These are phyloP conservation scores for Apteryx owenii DNA, from an alignment of 2,113 vertebrate genomes.

Conservation along the genomic window DNA sequence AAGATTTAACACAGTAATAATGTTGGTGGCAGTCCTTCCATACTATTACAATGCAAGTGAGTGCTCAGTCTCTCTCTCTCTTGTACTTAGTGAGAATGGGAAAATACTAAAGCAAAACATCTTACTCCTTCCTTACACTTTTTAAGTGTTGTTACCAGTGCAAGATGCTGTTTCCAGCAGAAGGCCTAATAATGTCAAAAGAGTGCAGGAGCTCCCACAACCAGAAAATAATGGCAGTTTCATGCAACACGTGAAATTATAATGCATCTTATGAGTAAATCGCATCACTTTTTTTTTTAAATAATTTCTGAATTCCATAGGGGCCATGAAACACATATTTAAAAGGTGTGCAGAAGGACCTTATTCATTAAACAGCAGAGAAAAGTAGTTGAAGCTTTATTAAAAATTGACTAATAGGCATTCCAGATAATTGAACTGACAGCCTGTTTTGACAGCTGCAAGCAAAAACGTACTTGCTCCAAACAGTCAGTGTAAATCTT, in stretches of 20 bases:
- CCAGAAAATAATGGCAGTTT: slow-evolving; percentile 28
- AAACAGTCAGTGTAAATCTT: slow-evolving; percentile 79
- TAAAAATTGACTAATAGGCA: slow-evolving; percentile 81
- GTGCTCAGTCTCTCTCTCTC: background rate
- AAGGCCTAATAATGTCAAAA: background rate
- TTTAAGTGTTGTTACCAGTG: background rate
- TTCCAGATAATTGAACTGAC: slow-evolving; percentile 81
- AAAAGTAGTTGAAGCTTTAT: slow-evolving; percentile 78
- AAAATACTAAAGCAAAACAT: background rate
- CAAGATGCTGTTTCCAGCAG: background rate
- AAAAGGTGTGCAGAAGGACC: slow-evolving; percentile 71
- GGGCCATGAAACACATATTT: slow-evolving; percentile 67
- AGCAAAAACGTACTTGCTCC: slow-evolving; percentile 70
- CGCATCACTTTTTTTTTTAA: slow-evolving; percentile 61
- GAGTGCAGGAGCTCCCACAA: background rate
- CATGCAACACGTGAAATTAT: slow-evolving; percentile 40
- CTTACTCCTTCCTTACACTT: background rate
- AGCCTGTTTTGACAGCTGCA: slow-evolving; percentile 83
- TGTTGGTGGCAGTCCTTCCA: background rate
- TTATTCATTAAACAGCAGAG: slow-evolving; percentile 74
- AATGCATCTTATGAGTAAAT: slow-evolving; percentile 67
- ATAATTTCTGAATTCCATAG: slow-evolving; percentile 70
- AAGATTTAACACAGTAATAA: background rate
- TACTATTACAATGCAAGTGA: background rate
- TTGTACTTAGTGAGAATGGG: background rate